Evolutionary conservation across 2,113 vertebrate species (phyloP).

Genomic region (Pteruthius melanotis): DNA sequence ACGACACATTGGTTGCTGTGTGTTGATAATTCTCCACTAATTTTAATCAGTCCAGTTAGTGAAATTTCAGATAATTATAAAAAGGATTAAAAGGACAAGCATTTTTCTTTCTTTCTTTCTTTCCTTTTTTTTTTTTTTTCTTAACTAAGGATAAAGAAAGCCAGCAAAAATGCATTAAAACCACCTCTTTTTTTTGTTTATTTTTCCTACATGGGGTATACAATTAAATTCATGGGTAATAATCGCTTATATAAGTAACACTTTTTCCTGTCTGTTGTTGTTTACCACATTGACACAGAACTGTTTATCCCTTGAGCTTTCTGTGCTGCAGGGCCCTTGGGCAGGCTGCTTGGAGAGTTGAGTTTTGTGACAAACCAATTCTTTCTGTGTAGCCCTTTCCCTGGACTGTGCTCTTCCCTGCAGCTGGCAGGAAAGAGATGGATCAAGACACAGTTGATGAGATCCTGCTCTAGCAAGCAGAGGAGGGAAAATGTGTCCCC

Average conservation of each 20-base stretch:
- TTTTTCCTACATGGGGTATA: background rate
- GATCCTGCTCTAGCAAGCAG: background rate
- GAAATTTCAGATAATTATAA: background rate
- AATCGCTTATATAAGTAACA: background rate
- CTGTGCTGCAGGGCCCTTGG: background rate
- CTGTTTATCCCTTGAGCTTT: background rate
- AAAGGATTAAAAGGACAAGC: background rate
- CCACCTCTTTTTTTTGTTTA: background rate
- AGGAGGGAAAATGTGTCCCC: background rate
- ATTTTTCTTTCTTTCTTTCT: background rate
- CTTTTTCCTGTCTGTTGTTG: background rate
- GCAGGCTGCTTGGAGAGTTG: background rate
- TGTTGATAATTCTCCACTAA: background rate
- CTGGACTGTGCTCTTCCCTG: background rate
- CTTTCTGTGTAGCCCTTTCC: background rate
- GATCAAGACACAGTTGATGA: background rate
- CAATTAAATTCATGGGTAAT: background rate
- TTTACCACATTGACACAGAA: background rate
- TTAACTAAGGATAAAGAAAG: background rate
- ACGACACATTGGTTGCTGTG: rapidly evolving
- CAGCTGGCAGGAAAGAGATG: background rate
- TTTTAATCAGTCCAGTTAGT: background rate
- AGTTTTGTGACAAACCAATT: background rate
- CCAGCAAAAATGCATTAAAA: background rate
- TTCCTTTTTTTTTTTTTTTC: background rate